phyloP scores from a whole-genome alignment of 2,797 vertebrate species.

The Notolepis coatsorum region DNA sequence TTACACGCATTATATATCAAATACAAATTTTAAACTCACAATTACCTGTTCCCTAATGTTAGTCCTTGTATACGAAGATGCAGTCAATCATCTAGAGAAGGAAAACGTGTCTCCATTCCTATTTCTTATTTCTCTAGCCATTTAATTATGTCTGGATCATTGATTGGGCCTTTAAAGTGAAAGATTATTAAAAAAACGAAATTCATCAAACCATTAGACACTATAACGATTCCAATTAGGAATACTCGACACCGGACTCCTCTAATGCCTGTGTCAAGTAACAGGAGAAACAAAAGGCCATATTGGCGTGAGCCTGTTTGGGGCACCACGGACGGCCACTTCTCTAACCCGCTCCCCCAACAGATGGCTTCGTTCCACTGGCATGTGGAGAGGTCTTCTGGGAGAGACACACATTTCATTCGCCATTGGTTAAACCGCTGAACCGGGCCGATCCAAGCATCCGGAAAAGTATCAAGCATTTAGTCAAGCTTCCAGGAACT shows the following conservation, averaged over 20 bases:
- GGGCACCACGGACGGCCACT: conserved; percentile 20
- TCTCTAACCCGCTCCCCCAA: conserved; percentile 40
- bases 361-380: conserved; percentile 62
- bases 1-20: too few relatives aligned
- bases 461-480: conserved; percentile 47
- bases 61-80: too few relatives aligned
- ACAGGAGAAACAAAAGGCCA: conserved; percentile 25
- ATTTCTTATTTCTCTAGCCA: too few relatives aligned
- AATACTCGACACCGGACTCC: not conserved
- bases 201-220: not conserved
- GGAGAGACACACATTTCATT: conserved; percentile 61
- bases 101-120: too few relatives aligned
- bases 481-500: conserved; percentile 48
- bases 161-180: too few relatives aligned
- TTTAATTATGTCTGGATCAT: too few relatives aligned
- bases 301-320: conserved; percentile 22
- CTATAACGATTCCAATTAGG: not conserved
- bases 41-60: too few relatives aligned
- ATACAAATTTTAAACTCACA: too few relatives aligned
- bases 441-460: conserved; percentile 58
- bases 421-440: conserved; percentile 62
- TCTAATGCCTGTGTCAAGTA: conserved; percentile 6
- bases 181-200: not conserved
- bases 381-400: conserved; percentile 55
- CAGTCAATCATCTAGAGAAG: too few relatives aligned